These are phyloP conservation scores for Fabriciana adippe DNA, from an alignment of 2,888 invertebrate genomes.

Conservation along the genomic window DNA sequence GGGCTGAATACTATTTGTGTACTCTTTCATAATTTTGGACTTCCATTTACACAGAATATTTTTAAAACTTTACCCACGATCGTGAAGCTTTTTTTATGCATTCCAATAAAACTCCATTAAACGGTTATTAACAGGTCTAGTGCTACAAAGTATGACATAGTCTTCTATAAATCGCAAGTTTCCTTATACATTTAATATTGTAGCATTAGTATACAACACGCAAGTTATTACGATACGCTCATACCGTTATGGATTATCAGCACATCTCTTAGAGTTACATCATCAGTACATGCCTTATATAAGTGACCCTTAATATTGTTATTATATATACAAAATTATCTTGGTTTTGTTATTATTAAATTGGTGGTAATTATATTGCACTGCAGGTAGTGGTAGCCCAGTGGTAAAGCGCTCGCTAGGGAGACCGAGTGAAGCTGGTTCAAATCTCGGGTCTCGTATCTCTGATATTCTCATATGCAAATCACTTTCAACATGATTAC, in stretches of 20 bases:
- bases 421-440: no score
- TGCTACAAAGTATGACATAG: constrained; percentile 29
- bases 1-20: no score
- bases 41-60: constrained; percentile 8
- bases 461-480: no score
- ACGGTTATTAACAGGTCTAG: constrained; percentile 31
- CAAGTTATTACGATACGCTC: constrained; percentile 25
- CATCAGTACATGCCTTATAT: not conserved
- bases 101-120: constrained; percentile 30
- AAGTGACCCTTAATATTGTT: no score
- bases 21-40: not conserved
- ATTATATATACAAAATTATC: no score
- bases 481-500: no score
- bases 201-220: constrained; percentile 38
- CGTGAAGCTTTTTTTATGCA: constrained; percentile 20
- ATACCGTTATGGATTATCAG: constrained; percentile 28
- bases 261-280: constrained; percentile 18
- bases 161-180: constrained; percentile 41
- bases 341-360: no score
- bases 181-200: constrained; percentile 39
- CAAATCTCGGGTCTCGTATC: no score
- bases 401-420: no score
- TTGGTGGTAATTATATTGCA: no score
- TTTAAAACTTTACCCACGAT: constrained; percentile 24
- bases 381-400: no score